Base-by-base conservation (phyloP, 1,140 invertebrate genomes). In the Vanessa atalanta region DNA sequence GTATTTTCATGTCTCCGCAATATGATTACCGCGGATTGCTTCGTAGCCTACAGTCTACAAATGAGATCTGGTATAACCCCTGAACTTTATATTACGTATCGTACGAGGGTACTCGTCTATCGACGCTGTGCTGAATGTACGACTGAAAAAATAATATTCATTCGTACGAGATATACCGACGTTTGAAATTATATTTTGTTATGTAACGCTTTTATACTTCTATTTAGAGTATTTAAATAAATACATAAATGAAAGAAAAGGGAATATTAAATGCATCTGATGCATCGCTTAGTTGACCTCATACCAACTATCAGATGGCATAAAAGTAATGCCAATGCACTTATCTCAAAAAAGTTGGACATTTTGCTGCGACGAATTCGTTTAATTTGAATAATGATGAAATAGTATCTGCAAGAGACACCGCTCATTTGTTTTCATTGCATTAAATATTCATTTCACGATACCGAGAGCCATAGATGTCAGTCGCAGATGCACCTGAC, bases 391-490 rank as follows among this genome's bases (percentile, higher is more conserved):
- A 57, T 16, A 57, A 57, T 57, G n/a, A 20, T 57, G n/a, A 20
- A 61, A 23, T 37, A 14, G 14, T 47, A 65, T 31, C 51, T 78
- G 78, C 61, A 53, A 63, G 68, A 69, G 72, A 74, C 73, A 77
- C 73, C 79, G 65, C 60, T 79, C 75, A 73, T 80, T 80, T 75
- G 73, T 66, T 73, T 80, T 55, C 57, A 66, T 78, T 65, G 70
- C 73, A 79, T 81, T 81, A 81, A 79, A 81, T 78, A 81, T 83
- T 81, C 78, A 79, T 81, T 76, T 72, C 78, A 72, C 69, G 65
- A 76, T 75, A 74, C 64, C 79, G 80, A 79, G 76, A 70, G 77
- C 79, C 78, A 82, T 85, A 80, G 79, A 76, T 80, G 85, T 85
- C 85, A 80, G 70, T 67, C 75, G 76, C 85, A 87, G 83, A 66